These are phyloP conservation scores for Augochlora pura DNA, from an alignment of 1,140 invertebrate species.

Conservation along the genomic window DNA sequence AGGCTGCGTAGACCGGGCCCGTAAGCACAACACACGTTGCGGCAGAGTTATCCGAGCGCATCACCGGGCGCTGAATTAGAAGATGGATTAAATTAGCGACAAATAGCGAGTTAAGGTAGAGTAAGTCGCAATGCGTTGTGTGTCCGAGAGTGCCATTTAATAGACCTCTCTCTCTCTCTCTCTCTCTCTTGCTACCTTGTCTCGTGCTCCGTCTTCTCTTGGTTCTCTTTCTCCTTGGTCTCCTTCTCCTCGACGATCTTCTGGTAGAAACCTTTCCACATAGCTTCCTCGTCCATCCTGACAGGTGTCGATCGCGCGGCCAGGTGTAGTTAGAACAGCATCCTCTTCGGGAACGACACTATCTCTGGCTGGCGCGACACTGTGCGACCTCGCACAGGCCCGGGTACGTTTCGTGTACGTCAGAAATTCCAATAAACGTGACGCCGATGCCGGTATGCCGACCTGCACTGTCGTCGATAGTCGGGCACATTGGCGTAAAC, in stretches of 20 bases:
- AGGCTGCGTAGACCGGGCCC: not conserved
- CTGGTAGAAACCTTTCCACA: slow-evolving; percentile 87
- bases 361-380: not conserved
- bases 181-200: slow-evolving; percentile 79
- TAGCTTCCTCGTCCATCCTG: slow-evolving; percentile 83
- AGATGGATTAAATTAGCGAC: not conserved
- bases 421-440: slow-evolving; percentile 40
- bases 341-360: not conserved
- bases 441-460: slow-evolving; percentile 54
- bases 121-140: not conserved
- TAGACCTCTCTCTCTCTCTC: slow-evolving; percentile 54
- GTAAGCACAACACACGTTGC: too few species aligned
- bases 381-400: not conserved
- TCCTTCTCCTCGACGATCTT: slow-evolving; percentile 83
- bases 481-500: not conserved
- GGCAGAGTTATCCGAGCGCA: too few species aligned
- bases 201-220: slow-evolving; percentile 82
- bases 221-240: slow-evolving; percentile 81
- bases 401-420: not conserved
- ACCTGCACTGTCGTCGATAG: slow-evolving; percentile 46
- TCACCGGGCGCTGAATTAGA: not conserved
- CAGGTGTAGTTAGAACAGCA: not conserved
- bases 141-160: too few species aligned
- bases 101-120: not conserved
- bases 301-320: not conserved